phyloP scores from a whole-genome alignment of 2,888 invertebrate species.

The Tortricodes alternella region DNA sequence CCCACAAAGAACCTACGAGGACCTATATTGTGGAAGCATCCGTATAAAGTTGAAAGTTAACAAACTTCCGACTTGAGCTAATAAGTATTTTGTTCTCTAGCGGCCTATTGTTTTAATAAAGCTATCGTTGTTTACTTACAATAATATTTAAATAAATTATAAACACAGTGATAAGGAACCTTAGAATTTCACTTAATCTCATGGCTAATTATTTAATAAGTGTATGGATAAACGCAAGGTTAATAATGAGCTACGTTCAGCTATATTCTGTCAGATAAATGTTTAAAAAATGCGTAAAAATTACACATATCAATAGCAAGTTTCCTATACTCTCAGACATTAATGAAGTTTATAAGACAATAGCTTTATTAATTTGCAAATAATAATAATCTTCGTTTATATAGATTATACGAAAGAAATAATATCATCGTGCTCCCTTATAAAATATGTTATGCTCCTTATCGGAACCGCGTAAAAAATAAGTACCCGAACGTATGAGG shows the following conservation, averaged over 20 bases:
- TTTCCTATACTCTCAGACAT: too few relatives aligned
- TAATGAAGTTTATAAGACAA: too few relatives aligned
- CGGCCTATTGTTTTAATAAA: background rate
- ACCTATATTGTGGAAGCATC: background rate
- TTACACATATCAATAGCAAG: too few relatives aligned
- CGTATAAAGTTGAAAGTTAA: slow-evolving; percentile 15
- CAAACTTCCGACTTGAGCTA: background rate
- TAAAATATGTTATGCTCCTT: slow-evolving; percentile 32
- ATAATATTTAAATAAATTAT: too few relatives aligned
- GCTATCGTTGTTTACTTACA: background rate
- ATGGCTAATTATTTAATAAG: too few relatives aligned
- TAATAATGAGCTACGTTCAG: too few relatives aligned
- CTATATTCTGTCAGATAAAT: too few relatives aligned
- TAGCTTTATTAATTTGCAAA: background rate
- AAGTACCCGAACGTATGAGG: slow-evolving; percentile 41
- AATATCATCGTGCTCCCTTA: background rate
- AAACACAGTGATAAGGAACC: too few relatives aligned
- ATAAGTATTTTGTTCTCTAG: slow-evolving; percentile 2
- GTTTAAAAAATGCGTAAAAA: too few relatives aligned
- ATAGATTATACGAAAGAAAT: slow-evolving; percentile 1
- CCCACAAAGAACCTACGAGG: slow-evolving; percentile 1
- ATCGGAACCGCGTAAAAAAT: slow-evolving; percentile 42
- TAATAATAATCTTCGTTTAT: background rate
- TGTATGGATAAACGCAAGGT: too few relatives aligned
- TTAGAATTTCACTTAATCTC: too few relatives aligned